Conservation (phyloP, 2,888 invertebrate species). For the Meghimatium bilineatum region DNA sequence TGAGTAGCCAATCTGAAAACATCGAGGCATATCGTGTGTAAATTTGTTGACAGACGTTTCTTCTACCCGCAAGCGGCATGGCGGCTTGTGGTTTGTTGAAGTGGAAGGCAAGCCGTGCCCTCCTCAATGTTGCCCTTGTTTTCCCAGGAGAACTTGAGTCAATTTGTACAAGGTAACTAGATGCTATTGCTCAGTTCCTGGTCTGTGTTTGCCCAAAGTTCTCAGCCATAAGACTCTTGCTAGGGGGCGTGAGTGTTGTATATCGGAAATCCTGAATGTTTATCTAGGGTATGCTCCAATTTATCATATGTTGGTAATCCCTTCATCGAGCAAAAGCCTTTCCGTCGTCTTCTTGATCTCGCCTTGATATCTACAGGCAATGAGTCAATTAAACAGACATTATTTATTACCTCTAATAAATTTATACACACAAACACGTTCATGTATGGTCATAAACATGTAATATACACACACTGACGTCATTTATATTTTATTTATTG, state of each 20-base stretch:
- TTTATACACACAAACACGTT: no score
- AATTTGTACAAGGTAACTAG: conserved; percentile 29
- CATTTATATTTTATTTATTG: no score
- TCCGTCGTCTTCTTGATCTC: not conserved
- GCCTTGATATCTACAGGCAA: no score
- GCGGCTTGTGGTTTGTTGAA: conserved; percentile 10
- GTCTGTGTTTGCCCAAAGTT: not conserved
- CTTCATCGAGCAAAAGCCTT: not conserved
- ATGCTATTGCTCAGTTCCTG: conserved; percentile 5
- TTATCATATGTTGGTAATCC: not conserved
- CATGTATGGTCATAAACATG: no score
- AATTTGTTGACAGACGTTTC: conserved; percentile 10
- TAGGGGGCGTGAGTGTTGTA: not conserved
- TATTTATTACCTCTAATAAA: no score
- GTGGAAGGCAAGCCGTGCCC: not conserved
- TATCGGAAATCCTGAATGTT: not conserved
- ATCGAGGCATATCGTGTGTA: not conserved
- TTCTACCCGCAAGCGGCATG: not conserved
- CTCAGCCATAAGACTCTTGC: not conserved
- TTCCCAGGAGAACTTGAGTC: conserved; percentile 15
- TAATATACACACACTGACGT: no score
- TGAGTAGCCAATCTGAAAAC: conserved; percentile 3
- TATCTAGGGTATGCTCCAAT: not conserved
- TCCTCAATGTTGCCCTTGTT: not conserved
- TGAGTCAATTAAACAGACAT: no score